Base-by-base conservation (phyloP, 2,113 vertebrate genomes). In the Hystrix brachyura region DNA sequence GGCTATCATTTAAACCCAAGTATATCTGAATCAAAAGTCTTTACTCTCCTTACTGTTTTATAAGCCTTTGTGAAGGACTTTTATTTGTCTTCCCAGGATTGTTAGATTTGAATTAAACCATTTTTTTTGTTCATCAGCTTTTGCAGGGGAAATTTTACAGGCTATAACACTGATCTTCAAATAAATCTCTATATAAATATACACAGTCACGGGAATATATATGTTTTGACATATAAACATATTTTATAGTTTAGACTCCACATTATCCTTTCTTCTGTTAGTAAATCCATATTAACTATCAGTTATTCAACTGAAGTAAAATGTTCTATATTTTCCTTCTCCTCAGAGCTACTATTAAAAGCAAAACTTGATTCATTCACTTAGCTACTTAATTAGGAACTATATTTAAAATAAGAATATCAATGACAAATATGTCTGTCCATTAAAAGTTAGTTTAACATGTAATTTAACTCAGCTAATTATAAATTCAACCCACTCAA, bases 371-470 rank as follows among this genome's bases (percentile, higher is more conserved):
- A 59, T 29, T 92, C 27, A 79, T 7, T 18, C 64, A 64, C 79
- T 85, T 62, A 64, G 64, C 1, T 87, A 25, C 79, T 91, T 91
- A 92, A 55, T 86, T 92, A 81, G 17, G 72, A 89, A 27, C 12
- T 57, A 59, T 21, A 17, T n/a, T 80, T 85, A 89, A 71, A 0
- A 85, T 85, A 89, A 71, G 1, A 85, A 62, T 46, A 80, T 55
- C 12, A 38, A 21, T 88, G 51, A 59, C 43, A 60, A 38, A 88
- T 8, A 79, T 23, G 0, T 15, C 17, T 53, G 48, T 78, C 7
- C 48, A 55, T 91, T 88, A 79, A 84, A 91, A 84, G 55, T 59
- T 87, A 79, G 18, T 53, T 87, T 84, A 86, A 69, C 12, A 43
- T 67, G 27, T 51, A 80, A 84, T 91, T 93, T 62, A 60, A 80